Evolutionary conservation across 2,888 invertebrate species (phyloP), one percentile per base, ranked within the genome.

Genomic region (Amiota communis): DNA sequence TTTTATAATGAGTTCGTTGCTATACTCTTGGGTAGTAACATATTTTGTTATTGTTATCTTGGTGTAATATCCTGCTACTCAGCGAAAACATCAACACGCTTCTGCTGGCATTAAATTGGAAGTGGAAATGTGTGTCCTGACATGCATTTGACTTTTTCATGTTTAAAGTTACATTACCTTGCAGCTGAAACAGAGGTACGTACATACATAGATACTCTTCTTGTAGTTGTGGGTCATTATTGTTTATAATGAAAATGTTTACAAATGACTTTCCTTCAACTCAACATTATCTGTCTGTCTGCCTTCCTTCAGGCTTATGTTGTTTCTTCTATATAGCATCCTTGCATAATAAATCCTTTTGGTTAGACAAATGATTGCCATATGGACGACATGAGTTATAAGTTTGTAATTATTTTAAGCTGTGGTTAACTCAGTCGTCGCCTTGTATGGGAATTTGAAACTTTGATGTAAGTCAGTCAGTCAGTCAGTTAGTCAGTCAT

Each of bases 341-440:
- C 59, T 59, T 59, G 17, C 20, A 17, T 59, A 59, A 59, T 15
- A 20, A 15, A 59, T 20, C n/a, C 11, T 59, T 15, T n/a, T 53
- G 15, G 12, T 6, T 36, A 53, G 59, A 59, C 17, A 59, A 57
- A 57, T 13, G 59, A 59, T 70, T 9, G 57, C 20, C 46, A 49
- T 15, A 72, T 75, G 68, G 75, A 74, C 72, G 84, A 75, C 83
- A 79, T 84, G 81, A 83, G 79, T 86, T 86, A 83, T 83, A 83
- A 86, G 82, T 81, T 84, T 84, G 82, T 85, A 83, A 83, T 83
- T 83, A 83, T 83, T 86, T 85, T 20, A 59, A 59, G 59, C 53
- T 51, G 59, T 10, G 15, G 15, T 36, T 36, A 36, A 36, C 36
- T 36, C 36, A 36, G 36, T 36, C 36, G 36, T 36, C 36, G 36